Evolutionary conservation across 2,888 invertebrate genomes (phyloP), one percentile per base, ranked within the genome.

Genomic region (Cephalotes varians): DNA sequence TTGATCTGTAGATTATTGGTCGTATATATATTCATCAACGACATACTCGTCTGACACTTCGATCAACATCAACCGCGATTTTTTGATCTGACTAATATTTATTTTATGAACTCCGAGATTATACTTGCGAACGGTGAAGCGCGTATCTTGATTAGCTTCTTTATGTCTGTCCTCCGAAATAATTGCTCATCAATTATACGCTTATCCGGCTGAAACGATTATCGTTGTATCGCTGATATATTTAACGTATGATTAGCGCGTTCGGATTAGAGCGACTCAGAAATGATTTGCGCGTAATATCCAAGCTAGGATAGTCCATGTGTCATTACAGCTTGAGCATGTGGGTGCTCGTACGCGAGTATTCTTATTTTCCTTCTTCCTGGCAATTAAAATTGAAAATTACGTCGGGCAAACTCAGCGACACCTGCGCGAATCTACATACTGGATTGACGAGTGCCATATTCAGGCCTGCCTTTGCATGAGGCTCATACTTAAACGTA

Each of bases 401-500:
- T 91, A 87, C 89, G 74, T 73, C 80, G 64, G 56, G 83, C 82
- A 71, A 86, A 84, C 80, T 87, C 85, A 82, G 88, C 91, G 91
- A 92, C 92, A 93, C 91, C 91, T 92, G 91, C 89, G 87, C 65
- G 25, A 76, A 76, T 93, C 91, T 92, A 88, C 92, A 92, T 93
- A 92, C 92, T 86, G 90, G 90, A 91, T 90, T 89, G 87, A 86
- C 92, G 87, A 88, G 90, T 88, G 86, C 64, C 84, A 85, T 83
- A 82, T 87, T 86, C 86, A 90, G 84, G 73, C 76, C 73, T 83
- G 79, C 71, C 81, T 62, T 74, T 62, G 62, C 74, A 49, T 64
- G 49, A 25, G 25, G 18, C 21, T 76, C n/a, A 76, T 82, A 80
- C 65, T 77, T 77, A 25, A n/a, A 64, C 64, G 64, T 65, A 56